These are phyloP conservation scores for human DNA, from an alignment of 2,113 vertebrate genomes.

Conservation along the genomic window GRCh38 chr5:14940501-14941000, in stretches of 20 bases:
- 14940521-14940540: no score
- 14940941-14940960: neutral
- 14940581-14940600: neutral
- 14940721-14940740: neutral
- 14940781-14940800: neutral
- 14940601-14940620: neutral
- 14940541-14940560: no score
- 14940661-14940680: constrained; percentile 2
- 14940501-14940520: no score
- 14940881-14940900: neutral
- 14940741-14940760: neutral
- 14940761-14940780: neutral
- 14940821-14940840: neutral
- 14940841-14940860: neutral
- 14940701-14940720: neutral
- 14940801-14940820: neutral
- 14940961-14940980: neutral
- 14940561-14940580: neutral
- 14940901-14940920: neutral
- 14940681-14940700: neutral
- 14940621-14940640: neutral
- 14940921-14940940: neutral
- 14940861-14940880: neutral
- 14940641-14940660: neutral
- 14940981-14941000: neutral